Evolutionary conservation across 2,888 invertebrate genomes (phyloP), one percentile per base, ranked within the genome.

Genomic region (Euplagia quadripunctaria): DNA sequence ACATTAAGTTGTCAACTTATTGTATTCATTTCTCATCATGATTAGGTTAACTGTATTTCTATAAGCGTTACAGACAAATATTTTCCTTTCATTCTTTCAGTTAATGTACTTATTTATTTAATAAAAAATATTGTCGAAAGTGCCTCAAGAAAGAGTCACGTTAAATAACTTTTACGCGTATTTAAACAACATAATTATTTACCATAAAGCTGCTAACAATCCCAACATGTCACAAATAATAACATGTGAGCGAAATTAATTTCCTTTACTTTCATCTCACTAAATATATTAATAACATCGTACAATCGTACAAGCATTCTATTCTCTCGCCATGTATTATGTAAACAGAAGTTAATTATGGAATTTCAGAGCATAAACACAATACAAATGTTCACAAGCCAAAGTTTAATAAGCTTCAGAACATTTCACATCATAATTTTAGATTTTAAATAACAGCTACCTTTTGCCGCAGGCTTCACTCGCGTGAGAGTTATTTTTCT

Each of bases 231-330:
- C 8, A 63, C 46, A 63, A 31, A 61, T 4, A 31, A 61, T 58
- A 58, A 58, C 12, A n/a, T 61, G 31, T 49, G 20, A 61, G 58
- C 31, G 20, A 55, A 64, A 64, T 55, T 14, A 71, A 55, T 55
- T 71, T 65, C 20, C 64, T 46, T 43, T 6, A 64, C 20, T 42
- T 64, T 64, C 51, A 42, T 43, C 17, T 8, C 31, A 52, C 70
- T 43, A 71, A 31, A 55, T 55, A 12, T 58, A 71, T 55, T 70
- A 64, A 70, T 70, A 55, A 70, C 31, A 71, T 55, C 14, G 70
- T 43, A 43, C 55, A 55, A 71, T 46, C 14, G 70, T 43, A 43
- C 55, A 55, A 55, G 65, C 20, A 65, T 55, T 55, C 20, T 43
- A 46, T 17, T 42, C 14, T 16, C 55, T 52, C 68, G 8, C 14